Base-by-base conservation (phyloP, 2,113 vertebrate genomes). In the Romanogobio albipinnatus region DNA sequence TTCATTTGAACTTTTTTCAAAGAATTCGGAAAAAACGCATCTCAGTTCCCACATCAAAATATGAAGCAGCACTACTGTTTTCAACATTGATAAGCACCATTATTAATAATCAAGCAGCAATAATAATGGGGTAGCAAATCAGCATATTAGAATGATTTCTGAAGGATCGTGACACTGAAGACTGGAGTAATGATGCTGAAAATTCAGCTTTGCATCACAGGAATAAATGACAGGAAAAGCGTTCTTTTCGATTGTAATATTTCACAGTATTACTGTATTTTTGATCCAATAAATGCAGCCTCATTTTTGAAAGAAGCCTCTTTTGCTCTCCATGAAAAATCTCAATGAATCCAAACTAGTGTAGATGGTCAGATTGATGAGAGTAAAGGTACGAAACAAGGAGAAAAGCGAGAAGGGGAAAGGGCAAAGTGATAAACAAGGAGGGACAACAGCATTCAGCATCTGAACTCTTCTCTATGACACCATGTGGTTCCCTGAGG, bases 381-480 rank as follows among this genome's bases (percentile, higher is more conserved):
- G 56, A 49, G 47, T 36, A 45, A 51, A 22, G 43, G 10, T 53
- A 70, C 11, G 43, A 45, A 36, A 73, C 10, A 19, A 77, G 47
- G 17, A 64, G 36, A 43, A 47, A 59, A n/a, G 68, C 26, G 29
- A 77, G 29, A 78, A 26, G 43, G 13, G 19, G 9, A 33, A 70
- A 17, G 56, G 58, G 62, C 24, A 82, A 43, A 49, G 66, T 45
- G 83, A 39, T 51, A 29, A 22, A 62, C 24, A 6, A n/a, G 61
- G 11, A 62, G 26, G 24, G 36, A 70, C 66, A 53, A 49, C 70
- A 73, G 70, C 70, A 47, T 47, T 74, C 5, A 74, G 5, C 43
- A 74, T 74, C 43, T 74, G 70, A 74, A 49, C 70, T 74, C 70
- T 74, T n/a, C 66, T 70, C 66, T 70, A 70, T 43, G 66, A 70